Conservation (phyloP, 2,797 vertebrate species). For the Liasis olivaceus region DNA sequence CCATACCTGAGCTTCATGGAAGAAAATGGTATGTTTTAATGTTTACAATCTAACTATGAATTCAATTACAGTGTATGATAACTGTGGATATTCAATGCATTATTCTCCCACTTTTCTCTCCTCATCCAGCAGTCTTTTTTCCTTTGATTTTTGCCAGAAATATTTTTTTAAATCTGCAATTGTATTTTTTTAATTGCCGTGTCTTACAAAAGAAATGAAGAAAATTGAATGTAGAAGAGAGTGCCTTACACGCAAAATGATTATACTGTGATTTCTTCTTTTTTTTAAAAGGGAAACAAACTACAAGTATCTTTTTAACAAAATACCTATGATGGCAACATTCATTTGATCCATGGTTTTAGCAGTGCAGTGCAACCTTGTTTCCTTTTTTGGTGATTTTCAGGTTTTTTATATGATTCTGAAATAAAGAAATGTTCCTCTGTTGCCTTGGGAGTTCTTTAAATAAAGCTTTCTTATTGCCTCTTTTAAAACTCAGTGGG, state of each 20-base stretch:
- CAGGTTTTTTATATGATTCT: slow-evolving; percentile 42
- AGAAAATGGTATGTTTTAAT: not conserved
- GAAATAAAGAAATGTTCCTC: slow-evolving; percentile 22
- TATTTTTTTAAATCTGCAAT: not conserved
- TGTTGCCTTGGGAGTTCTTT: not conserved
- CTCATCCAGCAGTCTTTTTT: not conserved
- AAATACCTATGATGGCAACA: slow-evolving; percentile 12
- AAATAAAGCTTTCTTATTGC: not conserved
- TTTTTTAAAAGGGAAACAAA: slow-evolving; percentile 36
- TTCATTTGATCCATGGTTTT: slow-evolving; percentile 34
- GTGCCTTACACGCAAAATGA: not conserved
- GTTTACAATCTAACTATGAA: slow-evolving; percentile 1
- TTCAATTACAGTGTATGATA: slow-evolving; percentile 14
- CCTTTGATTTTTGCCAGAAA: slow-evolving; percentile 19
- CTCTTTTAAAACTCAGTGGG: not conserved
- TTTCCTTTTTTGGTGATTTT: slow-evolving; percentile 6
- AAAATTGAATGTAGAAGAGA: slow-evolving; percentile 35
- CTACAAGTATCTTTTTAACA: slow-evolving; percentile 36
- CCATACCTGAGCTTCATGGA: not conserved
- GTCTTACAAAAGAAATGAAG: slow-evolving; percentile 61
- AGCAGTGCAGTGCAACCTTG: slow-evolving; percentile 3
- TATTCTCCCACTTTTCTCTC: not conserved
- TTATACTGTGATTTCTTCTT: slow-evolving; percentile 33
- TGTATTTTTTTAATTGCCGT: slow-evolving; percentile 37
- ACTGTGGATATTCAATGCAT: not conserved